A percentile compares a stretch with the other conserved stretches of the same genome.
phyloP scores from a whole-genome alignment of 2,797 vertebrate genomes.

The Sebastes baramenuke region DNA sequence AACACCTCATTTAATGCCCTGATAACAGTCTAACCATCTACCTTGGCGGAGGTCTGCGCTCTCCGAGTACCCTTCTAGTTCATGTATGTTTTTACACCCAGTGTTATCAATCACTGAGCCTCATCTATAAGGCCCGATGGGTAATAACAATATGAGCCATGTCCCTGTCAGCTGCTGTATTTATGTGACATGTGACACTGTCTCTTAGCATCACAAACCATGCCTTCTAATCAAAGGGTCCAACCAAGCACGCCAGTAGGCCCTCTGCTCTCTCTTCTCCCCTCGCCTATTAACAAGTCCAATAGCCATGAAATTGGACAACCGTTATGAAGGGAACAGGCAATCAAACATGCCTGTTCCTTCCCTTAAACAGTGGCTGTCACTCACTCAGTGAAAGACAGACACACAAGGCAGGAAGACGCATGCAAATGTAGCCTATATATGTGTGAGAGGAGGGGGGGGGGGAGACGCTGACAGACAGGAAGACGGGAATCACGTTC shows the following conservation, averaged over 20 bases:
- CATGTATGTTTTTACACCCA: neutral
- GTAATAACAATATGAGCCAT: slow-evolving; percentile 4
- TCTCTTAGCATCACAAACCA: slow-evolving; percentile 55
- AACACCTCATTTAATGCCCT: neutral
- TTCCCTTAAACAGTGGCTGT: slow-evolving; percentile 5
- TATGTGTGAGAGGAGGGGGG: neutral
- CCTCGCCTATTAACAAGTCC: slow-evolving; percentile 58
- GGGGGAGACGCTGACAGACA: neutral
- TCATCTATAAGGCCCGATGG: slow-evolving; percentile 20
- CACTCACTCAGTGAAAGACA: slow-evolving; percentile 10
- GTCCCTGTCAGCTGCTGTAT: slow-evolving; percentile 32
- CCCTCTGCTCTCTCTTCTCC: slow-evolving; percentile 39
- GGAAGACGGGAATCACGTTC: neutral
- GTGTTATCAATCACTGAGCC: slow-evolving; percentile 14
- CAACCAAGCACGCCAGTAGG: slow-evolving; percentile 23
- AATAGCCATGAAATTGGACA: slow-evolving; percentile 72
- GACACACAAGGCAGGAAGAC: neutral
- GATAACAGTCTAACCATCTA: neutral
- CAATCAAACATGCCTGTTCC: slow-evolving; percentile 39
- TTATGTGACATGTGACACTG: slow-evolving; percentile 50
- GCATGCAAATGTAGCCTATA: slow-evolving; percentile 10
- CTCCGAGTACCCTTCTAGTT: neutral
- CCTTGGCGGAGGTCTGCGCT: neutral
- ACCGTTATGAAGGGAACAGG: slow-evolving; percentile 47
- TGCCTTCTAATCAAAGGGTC: slow-evolving; percentile 61